These are phyloP conservation scores for Eulacestoma nigropectus DNA, from an alignment of 2,113 vertebrate genomes.

Conservation along the genomic window DNA sequence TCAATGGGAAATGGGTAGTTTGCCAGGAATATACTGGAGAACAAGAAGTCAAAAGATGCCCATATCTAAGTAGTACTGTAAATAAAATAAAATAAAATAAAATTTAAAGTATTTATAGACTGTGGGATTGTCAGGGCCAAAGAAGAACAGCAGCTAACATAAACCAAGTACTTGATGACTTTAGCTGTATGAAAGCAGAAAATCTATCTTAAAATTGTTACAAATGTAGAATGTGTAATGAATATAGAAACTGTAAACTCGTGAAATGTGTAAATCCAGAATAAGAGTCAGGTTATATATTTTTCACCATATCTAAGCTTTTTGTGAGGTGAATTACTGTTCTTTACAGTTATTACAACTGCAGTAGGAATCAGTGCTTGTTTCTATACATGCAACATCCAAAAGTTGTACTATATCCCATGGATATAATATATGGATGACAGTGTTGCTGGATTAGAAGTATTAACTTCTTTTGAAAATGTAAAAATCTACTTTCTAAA, in stretches of 20 bases:
- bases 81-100: neutral
- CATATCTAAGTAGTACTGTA: neutral
- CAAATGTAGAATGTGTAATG: neutral
- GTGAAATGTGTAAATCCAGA: neutral
- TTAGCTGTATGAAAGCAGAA: neutral
- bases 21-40: neutral
- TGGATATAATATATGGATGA: too few species aligned
- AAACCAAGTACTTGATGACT: neutral
- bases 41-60: neutral
- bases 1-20: neutral
- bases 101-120: neutral
- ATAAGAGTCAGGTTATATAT: neutral
- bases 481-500: neutral
- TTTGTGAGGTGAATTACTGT: neutral
- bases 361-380: neutral
- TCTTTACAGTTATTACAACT: neutral
- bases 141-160: neutral
- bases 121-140: neutral
- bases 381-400: neutral
- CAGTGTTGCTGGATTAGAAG: neutral
- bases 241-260: neutral
- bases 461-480: neutral
- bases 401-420: neutral
- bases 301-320: neutral
- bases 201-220: neutral